phyloP scores from a whole-genome alignment of 2,888 invertebrate genomes.

The Morpho deidamia region DNA sequence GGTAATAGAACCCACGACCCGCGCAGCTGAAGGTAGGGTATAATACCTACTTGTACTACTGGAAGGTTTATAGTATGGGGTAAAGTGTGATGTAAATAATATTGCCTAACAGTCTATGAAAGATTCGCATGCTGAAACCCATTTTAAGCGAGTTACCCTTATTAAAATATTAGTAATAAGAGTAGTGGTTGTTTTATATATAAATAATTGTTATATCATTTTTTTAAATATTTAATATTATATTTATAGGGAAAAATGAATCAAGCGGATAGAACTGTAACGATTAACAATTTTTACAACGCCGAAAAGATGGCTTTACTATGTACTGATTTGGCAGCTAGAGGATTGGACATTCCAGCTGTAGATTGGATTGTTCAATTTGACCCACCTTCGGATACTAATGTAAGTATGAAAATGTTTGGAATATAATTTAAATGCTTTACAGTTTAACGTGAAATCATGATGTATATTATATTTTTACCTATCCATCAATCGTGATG shows the following conservation, averaged over 20 bases:
- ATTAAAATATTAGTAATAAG: too few relatives aligned
- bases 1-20: too few relatives aligned
- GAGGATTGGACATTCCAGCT: slow-evolving; percentile 96
- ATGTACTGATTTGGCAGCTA: slow-evolving; percentile 98
- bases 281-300: slow-evolving; percentile 97
- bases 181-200: too few relatives aligned
- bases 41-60: too few relatives aligned
- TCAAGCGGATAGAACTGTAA: slow-evolving; percentile 95
- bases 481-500: too few relatives aligned
- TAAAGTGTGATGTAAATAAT: too few relatives aligned
- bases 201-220: too few relatives aligned
- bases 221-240: not conserved
- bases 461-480: not conserved
- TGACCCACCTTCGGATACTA: slow-evolving; percentile 96
- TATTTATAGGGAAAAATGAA: slow-evolving; percentile 96
- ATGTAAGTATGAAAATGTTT: not conserved
- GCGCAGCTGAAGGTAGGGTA: too few relatives aligned
- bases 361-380: slow-evolving; percentile 99
- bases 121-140: too few relatives aligned
- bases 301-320: slow-evolving; percentile 92
- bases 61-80: too few relatives aligned
- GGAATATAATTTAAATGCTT: not conserved
- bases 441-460: not conserved
- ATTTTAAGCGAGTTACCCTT: too few relatives aligned
- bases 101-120: too few relatives aligned